Evolutionary conservation across 2,888 invertebrate genomes (phyloP), one percentile per base, ranked within the genome.

Genomic region (Glaucopsyche alexis): DNA sequence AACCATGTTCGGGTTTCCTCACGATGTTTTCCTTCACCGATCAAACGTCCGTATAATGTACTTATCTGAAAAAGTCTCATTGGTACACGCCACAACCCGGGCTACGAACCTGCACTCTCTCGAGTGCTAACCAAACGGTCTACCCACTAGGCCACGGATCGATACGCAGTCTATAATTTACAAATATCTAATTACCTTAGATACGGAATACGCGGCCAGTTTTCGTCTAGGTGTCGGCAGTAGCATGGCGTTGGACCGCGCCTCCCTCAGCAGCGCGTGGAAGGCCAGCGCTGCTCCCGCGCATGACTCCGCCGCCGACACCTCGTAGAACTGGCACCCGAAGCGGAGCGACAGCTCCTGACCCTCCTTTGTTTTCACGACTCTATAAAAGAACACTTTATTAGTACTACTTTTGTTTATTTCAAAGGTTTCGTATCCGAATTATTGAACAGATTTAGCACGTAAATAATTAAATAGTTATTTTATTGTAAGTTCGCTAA

Each of bases 291-390:
- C 96, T 0, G 97, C 96, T 74, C 97, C 96, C 0, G 96, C 96
- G 80, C 95, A 95, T 80, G 96, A 96, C 86, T 97, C 97, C 49
- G 97, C 97, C 13, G 96, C 97, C 74, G 96, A 96, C 74, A 97
- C 96, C 88, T 97, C 97, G 88, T 96, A 96, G 88, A 97, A 97
- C 87, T 96, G 96, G 81, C 96, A 96, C 64, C 96, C 96, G 84
- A 95, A 96, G 77, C 95, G 94, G 80, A 96, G 87, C 14, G 96
- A 96, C 77, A 96, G 84, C 85, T 96, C 96, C 81, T 96, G 96
- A 60, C 96, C 96, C 81, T 96, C 96, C 84, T 96, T 96, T 60
- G 96, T 96, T 82, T 95, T 95, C 72, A 96, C 95, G 89, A 95
- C 95, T 85, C 96, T 96, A 42, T 72, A 50, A 2, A 16, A 60